Evolutionary conservation across 2,797 vertebrate species (phyloP), one percentile per base, ranked within the genome.

Genomic region (Microchirus variegatus): DNA sequence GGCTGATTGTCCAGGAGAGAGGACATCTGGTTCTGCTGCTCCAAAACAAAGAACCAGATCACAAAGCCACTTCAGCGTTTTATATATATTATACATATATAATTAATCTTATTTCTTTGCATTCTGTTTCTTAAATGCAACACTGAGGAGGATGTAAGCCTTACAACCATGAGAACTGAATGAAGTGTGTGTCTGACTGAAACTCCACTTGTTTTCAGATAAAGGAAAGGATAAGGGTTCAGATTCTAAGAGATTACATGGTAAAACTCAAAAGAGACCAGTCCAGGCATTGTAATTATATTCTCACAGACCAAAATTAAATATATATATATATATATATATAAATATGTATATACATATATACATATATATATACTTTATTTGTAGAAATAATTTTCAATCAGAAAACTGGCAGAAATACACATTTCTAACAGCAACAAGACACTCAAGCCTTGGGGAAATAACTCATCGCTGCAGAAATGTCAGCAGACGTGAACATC

Each of bases 401-500:
- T n/a, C n/a, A n/a, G n/a, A n/a, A n/a, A n/a, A n/a, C n/a, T n/a
- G n/a, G n/a, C n/a, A n/a, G n/a, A 37, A 19, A 59, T 48, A n/a
- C 2, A 15, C 15, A 38, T 5, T 70, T 59, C 7, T 59, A 66
- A 70, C 44, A 59, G 54, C 74, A 67, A 65, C 55, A 67, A 12
- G 22, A 55, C 17, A 56, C 61, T 44, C 18, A 7, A 12, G 9
- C 49, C 10, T 22, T 0, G 37, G 48, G 41, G 22, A 60, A 46
- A 59, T 42, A 46, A n/a, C n/a, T n/a, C n/a, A 60, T 31, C 5
- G 31, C 59, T 43, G 37, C 56, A 36, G 37, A 47, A 37, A 55
- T 18, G 4, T 55, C 36, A 44, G 17, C 44, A 46, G 10, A 54
- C 45, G 31, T 1, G n/a, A 41, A 26, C 16, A 19, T 18, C 41